Evolutionary conservation across 2,797 vertebrate species (phyloP).

Genomic region (Sebastes itinus): DNA sequence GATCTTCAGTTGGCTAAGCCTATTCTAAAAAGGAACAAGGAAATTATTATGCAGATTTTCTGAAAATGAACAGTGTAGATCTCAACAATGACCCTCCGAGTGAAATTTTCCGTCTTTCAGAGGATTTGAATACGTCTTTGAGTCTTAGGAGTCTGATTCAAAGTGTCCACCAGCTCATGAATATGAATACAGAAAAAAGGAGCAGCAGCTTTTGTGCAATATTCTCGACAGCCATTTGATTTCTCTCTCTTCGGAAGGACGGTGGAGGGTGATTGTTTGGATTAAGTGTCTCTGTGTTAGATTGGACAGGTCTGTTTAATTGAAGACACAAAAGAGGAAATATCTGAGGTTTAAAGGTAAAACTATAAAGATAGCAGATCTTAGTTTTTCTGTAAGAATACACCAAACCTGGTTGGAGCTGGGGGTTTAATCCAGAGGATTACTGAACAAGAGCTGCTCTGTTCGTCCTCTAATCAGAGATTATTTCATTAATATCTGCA

Average conservation of each 20-base stretch:
- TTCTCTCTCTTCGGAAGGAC: constrained; percentile 5
- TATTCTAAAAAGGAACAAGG: constrained; percentile 4
- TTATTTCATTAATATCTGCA: constrained; percentile 40
- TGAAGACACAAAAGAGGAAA: background rate
- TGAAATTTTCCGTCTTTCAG: constrained; percentile 25
- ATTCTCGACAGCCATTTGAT: constrained; percentile 25
- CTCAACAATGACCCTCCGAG: constrained; percentile 32
- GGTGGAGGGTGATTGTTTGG: constrained; percentile 8
- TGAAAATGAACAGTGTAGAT: constrained; percentile 28
- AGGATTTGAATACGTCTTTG: constrained; percentile 39
- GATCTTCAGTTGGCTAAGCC: background rate
- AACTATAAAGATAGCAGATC: background rate
- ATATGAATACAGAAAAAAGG: constrained; percentile 42
- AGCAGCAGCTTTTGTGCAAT: constrained; percentile 39
- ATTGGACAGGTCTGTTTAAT: background rate
- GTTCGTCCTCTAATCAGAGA: constrained; percentile 16
- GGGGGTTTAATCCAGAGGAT: constrained; percentile 42
- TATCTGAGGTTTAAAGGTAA: background rate
- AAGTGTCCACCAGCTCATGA: constrained; percentile 52
- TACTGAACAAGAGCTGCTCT: constrained; percentile 39
- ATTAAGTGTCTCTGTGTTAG: constrained; percentile 11
- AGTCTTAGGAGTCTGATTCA: constrained; percentile 36
- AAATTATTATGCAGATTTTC: constrained; percentile 21
- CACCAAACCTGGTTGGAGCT: constrained; percentile 7
- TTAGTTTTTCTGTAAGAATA: background rate